Evolutionary conservation across 2,113 vertebrate genomes (phyloP), one percentile per base, ranked within the genome.

Genomic region (Aplodontia rufa): DNA sequence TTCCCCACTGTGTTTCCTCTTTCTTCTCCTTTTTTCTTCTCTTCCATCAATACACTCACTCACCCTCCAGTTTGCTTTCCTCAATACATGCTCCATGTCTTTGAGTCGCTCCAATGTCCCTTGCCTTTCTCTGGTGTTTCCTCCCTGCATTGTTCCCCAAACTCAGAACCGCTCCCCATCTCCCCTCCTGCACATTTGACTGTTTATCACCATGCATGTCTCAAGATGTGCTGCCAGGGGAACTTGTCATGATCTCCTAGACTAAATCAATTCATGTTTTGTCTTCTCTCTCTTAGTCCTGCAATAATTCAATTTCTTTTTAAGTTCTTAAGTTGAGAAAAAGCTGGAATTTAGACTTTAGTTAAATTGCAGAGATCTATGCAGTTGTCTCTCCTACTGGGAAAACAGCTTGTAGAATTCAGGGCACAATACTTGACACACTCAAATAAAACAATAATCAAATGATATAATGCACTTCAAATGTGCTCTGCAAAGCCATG

Each of bases 401-500:
- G n/a, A 40, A 92, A 93, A 40, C 72, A 62, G 51, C 11, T 84
- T 13, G 0, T 53, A 9, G 28, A 22, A 82, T 76, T 24, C 13
- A 45, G 35, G n/a, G 22, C 3, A 6, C 9, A 81, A 19, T 32
- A 40, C 30, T 89, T 82, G 71, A 88, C 22, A 79, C 8, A n/a
- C 28, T n/a, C 30, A 92, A 90, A 91, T 88, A 51, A 85, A 96
- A 79, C 42, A 81, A 55, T 72, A 69, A 72, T 49, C 51, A 87
- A 93, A 97, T 40, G 37, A 83, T 87, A 68, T 16, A 85, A 40
- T 58, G 24, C 8, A 28, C 5, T 28, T 85, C 20, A 55, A 62
- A 76, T 6, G 1, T 55, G 35, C 32, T 90, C 8, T 74, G 8
- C 32, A 45, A 49, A 74, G 51, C 28, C 5, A 45, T 72, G 20